Base-by-base conservation (phyloP, 2,888 invertebrate genomes). In the Parascotia fuliginaria region DNA sequence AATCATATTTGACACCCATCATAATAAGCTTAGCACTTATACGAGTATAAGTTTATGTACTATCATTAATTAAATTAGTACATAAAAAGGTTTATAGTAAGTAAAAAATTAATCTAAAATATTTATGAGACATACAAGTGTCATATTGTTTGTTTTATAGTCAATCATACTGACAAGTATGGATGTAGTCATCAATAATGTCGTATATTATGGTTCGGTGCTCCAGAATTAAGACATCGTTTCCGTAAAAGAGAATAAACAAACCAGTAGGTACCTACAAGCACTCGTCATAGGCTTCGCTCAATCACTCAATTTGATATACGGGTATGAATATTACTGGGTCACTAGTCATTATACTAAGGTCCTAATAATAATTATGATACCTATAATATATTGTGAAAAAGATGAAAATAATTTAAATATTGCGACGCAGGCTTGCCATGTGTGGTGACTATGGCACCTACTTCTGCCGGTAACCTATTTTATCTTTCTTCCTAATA, bases 131-230 rank as follows among this genome's bases (percentile, higher is more conserved):
- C 27, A 59, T 47, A 49, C 13, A 12, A 39, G 9, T 55, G 68
- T 64, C 65, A 64, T 50, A 52, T 37, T 31, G 11, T 31, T 14
- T 39, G n/a, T 29, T 47, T 47, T 45, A 47, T 47, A 60, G 68
- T 65, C 57, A 55, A 65, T 65, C 69, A 57, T 19, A 32, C 0
- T 7, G 3, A 36, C 50, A 5, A 57, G 50, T 22, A 44, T 32
- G 57, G 65, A 11, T 1, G 4, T 31, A 19, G 31, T 37, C 43
- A 68, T 65, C 43, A 52, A 64, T 68, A 49, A 52, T 51, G 14
- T 28, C 28, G 19, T 36, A 15, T 27, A 9, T 40, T 40, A 44
- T 44, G 24, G 36, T 11, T 3, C 11, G 9, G 15, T 28, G 28
- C 31, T 24, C 3, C 11, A 16, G 7, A 11, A 40, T 41, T 44